A percentile compares a stretch with the other conserved stretches of the same genome.
Evolutionary conservation across 1,140 invertebrate genomes (phyloP).

Genomic region (Oedothorax gibbosus): DNA sequence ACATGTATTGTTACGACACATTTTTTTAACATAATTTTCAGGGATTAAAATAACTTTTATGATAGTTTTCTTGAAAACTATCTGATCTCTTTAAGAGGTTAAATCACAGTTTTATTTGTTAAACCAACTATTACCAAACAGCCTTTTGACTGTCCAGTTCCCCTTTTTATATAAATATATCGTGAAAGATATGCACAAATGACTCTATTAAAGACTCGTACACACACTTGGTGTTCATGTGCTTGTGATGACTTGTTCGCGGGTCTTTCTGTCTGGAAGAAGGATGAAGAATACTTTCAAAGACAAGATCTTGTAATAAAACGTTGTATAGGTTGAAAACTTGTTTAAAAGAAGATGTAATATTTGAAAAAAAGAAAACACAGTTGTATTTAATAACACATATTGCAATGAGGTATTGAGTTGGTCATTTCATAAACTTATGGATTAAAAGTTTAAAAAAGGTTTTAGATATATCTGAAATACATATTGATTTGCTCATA

Average conservation of each 20-base stretch:
- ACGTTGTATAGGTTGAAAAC: background rate
- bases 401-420: too few relatives aligned
- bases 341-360: background rate
- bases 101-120: too few relatives aligned
- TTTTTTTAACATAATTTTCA: too few relatives aligned
- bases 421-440: too few relatives aligned
- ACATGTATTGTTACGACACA: too few relatives aligned
- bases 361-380: background rate
- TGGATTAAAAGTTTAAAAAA: too few relatives aligned
- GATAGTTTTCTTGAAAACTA: too few relatives aligned
- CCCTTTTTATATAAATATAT: conserved; percentile 3
- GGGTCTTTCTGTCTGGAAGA: background rate
- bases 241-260: background rate
- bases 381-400: too few relatives aligned
- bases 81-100: too few relatives aligned
- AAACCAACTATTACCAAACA: background rate
- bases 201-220: background rate
- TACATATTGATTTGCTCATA: too few relatives aligned
- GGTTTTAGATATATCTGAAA: too few relatives aligned
- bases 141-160: background rate
- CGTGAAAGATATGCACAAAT: conserved; percentile 41
- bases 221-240: background rate
- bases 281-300: background rate
- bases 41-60: too few relatives aligned
- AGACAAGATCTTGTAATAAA: background rate